Percentiles rank a stretch among this genome's conserved stretches.
Conservation (phyloP, 2,888 invertebrate genomes). For the Polymixis flavicincta region DNA sequence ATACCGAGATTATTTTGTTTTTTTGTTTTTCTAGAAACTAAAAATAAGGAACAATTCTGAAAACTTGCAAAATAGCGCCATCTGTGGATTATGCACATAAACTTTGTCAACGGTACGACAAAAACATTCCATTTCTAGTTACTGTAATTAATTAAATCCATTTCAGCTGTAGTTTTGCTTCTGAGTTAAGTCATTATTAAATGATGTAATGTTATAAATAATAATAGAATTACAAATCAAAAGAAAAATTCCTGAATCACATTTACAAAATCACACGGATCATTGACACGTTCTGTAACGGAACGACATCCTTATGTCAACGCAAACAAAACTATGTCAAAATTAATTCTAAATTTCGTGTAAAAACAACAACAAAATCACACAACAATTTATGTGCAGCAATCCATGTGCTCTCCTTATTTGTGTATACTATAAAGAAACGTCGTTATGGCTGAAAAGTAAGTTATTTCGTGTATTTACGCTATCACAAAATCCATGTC, state of each 20-base stretch:
- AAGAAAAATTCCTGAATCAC: background rate
- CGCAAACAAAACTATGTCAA: slow-evolving; percentile 90
- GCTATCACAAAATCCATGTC: slow-evolving; percentile 69
- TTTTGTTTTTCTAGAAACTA: background rate
- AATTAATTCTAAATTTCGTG: slow-evolving; percentile 87
- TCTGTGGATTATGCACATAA: slow-evolving; percentile 1
- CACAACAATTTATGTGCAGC: slow-evolving; percentile 78
- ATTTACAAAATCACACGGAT: slow-evolving; percentile 26
- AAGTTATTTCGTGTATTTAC: slow-evolving; percentile 72
- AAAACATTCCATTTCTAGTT: slow-evolving; percentile 41
- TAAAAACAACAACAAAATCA: slow-evolving; percentile 84
- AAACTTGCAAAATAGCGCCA: slow-evolving; percentile 34
- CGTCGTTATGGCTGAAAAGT: slow-evolving; percentile 87
- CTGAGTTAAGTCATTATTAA: background rate
- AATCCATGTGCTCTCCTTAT: slow-evolving; percentile 83
- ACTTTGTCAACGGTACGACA: background rate
- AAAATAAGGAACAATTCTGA: no score
- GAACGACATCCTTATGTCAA: slow-evolving; percentile 83
- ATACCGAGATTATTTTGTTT: background rate
- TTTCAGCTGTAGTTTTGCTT: background rate
- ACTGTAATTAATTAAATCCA: no score
- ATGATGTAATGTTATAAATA: background rate
- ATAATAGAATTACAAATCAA: background rate
- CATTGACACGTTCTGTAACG: slow-evolving; percentile 50
- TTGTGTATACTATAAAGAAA: slow-evolving; percentile 72